Percentiles rank a stretch among this genome's conserved stretches.
Conservation (phyloP, 1,140 invertebrate species). For the Leptinotarsa defecta region DNA sequence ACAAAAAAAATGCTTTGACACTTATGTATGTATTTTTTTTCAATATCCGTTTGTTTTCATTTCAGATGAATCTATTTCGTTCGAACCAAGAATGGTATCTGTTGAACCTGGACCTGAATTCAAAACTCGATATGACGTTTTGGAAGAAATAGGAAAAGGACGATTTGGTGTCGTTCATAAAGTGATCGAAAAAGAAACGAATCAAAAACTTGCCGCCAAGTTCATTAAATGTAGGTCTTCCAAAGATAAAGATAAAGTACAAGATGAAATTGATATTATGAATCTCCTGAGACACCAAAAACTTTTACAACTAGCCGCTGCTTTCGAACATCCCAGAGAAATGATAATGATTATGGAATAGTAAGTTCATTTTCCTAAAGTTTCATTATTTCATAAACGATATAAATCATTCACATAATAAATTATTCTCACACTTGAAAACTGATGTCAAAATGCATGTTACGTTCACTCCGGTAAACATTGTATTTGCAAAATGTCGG, state of each 20-base stretch:
- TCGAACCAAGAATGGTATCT: conserved; percentile 48
- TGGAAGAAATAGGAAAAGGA: conserved; percentile 81
- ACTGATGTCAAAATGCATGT: no score
- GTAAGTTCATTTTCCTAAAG: conserved; percentile 65
- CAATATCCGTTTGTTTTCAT: conserved; percentile 17
- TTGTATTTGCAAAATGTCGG: no score
- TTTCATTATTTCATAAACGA: no score
- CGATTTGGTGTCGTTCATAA: conserved; percentile 78
- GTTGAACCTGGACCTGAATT: conserved; percentile 65
- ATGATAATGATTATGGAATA: conserved; percentile 93
- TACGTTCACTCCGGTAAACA: no score
- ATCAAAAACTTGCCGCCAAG: conserved; percentile 84
- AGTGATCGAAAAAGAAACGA: conserved; percentile 72
- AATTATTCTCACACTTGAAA: no score
- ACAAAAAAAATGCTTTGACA: no score
- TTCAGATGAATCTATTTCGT: conserved; percentile 47
- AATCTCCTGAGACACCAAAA: conserved; percentile 87
- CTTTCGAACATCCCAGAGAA: conserved; percentile 83
- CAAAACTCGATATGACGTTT: conserved; percentile 64
- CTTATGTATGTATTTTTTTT: no score
- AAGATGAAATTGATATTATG: conserved; percentile 92
- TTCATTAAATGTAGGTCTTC: conserved; percentile 82
- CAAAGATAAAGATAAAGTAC: conserved; percentile 83
- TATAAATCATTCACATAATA: no score
- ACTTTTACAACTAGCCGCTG: conserved; percentile 83